Percentiles rank a stretch among this genome's conserved stretches.
Conservation (phyloP, 2,888 invertebrate genomes). For the Drosophila kuntzei region DNA sequence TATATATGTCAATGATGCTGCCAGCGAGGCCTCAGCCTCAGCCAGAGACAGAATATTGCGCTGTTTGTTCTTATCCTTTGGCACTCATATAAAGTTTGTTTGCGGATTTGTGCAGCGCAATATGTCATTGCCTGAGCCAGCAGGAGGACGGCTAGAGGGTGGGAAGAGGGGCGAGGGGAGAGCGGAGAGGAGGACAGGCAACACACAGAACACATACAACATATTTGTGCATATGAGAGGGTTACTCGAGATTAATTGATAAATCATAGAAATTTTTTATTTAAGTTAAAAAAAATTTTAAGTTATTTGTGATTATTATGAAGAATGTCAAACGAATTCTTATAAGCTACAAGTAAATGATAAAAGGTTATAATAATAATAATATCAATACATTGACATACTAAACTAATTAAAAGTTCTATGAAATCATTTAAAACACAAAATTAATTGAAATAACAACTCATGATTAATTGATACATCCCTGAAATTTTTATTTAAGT, state of each 20-base stretch:
- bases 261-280: background rate
- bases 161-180: background rate
- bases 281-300: background rate
- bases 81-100: constrained; percentile 80
- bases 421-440: too few relatives aligned
- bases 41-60: constrained; percentile 28
- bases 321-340: too few relatives aligned
- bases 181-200: constrained; percentile 33
- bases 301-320: too few relatives aligned
- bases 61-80: constrained; percentile 79
- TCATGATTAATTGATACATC: too few relatives aligned
- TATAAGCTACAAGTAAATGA: too few relatives aligned
- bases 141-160: background rate
- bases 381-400: too few relatives aligned
- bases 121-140: constrained; percentile 75
- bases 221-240: constrained; percentile 52
- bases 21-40: constrained; percentile 22
- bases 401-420: too few relatives aligned
- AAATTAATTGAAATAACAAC: too few relatives aligned
- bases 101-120: constrained; percentile 81
- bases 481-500: too few relatives aligned
- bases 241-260: constrained; percentile 6
- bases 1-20: constrained; percentile 77
- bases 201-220: constrained; percentile 52
- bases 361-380: too few relatives aligned